Evolutionary conservation across 2,888 invertebrate genomes (phyloP).

Genomic region (Sisyra terminalis): DNA sequence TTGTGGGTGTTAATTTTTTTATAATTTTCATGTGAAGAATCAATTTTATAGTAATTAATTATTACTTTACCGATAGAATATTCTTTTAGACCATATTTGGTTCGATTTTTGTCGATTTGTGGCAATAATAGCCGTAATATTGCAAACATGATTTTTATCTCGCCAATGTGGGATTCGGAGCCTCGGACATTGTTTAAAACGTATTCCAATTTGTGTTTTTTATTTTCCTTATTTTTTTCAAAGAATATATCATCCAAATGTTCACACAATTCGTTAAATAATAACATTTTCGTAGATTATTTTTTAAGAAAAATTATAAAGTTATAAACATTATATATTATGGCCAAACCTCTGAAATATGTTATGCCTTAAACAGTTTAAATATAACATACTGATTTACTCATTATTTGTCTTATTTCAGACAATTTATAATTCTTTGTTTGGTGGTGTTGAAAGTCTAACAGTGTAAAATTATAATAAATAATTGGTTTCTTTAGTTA

Average conservation of each 20-base stretch:
- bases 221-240: neutral
- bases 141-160: neutral
- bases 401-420: no score
- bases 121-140: conserved; percentile 27
- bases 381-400: no score
- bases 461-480: no score
- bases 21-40: conserved; percentile 40
- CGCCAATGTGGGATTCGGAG: neutral
- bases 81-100: conserved; percentile 71
- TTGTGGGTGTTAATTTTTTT: conserved; percentile 31
- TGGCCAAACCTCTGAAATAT: no score
- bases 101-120: conserved; percentile 58
- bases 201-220: neutral
- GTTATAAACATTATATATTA: neutral
- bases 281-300: neutral
- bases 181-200: neutral
- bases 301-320: neutral
- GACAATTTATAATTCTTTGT: no score
- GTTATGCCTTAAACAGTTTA: neutral
- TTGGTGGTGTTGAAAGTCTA: no score
- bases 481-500: no score
- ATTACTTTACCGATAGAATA: conserved; percentile 53
- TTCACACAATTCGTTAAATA: conserved; percentile 1
- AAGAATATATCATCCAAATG: neutral
- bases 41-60: conserved; percentile 58